Conservation (phyloP, 2,888 invertebrate species). For the Platerodrilus igneus region DNA sequence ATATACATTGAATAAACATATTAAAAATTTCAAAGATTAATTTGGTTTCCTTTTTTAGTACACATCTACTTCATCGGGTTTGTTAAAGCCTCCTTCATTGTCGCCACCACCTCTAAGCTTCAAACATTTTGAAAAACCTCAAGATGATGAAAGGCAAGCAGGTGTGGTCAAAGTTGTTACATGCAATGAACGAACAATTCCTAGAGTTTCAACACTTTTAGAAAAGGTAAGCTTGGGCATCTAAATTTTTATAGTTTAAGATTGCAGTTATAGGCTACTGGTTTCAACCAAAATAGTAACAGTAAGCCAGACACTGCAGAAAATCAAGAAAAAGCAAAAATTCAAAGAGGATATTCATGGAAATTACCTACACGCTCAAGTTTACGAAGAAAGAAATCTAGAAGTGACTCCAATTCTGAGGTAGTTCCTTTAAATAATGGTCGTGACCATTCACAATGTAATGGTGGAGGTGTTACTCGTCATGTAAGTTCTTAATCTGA, state of each 20-base stretch:
- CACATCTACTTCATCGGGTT: conserved; percentile 52
- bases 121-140: conserved; percentile 42
- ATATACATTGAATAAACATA: too few species aligned
- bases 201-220: conserved; percentile 45
- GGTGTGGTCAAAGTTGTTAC: conserved; percentile 42
- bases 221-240: conserved; percentile 38
- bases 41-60: too few species aligned
- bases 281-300: conserved; percentile 22
- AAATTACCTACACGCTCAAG: conserved; percentile 66
- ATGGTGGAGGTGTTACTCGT: conserved; percentile 51
- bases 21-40: too few species aligned
- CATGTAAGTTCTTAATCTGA: conserved; percentile 41
- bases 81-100: conserved; percentile 59
- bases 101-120: conserved; percentile 44
- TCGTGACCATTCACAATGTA: conserved; percentile 70
- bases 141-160: conserved; percentile 32
- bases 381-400: conserved; percentile 61
- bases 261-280: not conserved
- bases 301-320: conserved; percentile 28
- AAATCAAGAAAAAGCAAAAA: conserved; percentile 45
- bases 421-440: conserved; percentile 65
- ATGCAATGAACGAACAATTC: conserved; percentile 46
- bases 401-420: conserved; percentile 57
- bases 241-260: conserved; percentile 4
- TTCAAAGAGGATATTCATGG: conserved; percentile 71